Conservation (phyloP, 2,113 vertebrate species). For the Eonycteris spelaea region DNA sequence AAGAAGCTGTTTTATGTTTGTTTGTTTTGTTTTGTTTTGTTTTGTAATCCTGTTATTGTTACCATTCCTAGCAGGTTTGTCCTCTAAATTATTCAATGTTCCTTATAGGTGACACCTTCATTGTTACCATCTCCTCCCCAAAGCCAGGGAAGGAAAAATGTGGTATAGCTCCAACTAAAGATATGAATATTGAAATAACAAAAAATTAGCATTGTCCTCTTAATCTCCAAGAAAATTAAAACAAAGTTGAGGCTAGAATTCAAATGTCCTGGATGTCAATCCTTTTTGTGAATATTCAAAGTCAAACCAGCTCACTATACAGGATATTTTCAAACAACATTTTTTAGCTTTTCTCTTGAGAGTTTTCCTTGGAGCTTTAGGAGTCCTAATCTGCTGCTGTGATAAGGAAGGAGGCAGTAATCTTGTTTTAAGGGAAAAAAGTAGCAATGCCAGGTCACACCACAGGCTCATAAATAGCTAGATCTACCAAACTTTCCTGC, state of each 20-base stretch:
- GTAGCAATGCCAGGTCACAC: background rate
- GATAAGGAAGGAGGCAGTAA: background rate
- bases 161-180: background rate
- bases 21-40: background rate
- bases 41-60: background rate
- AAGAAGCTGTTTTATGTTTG: background rate
- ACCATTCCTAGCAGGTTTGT: background rate
- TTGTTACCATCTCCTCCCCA: background rate
- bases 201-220: background rate
- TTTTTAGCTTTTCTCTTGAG: background rate
- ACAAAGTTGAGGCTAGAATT: background rate
- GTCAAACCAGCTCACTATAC: background rate
- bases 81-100: background rate
- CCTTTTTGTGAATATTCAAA: background rate
- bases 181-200: background rate
- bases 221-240: background rate
- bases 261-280: background rate
- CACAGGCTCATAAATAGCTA: background rate
- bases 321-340: background rate
- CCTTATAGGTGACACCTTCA: background rate
- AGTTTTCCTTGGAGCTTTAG: background rate
- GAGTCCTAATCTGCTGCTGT: background rate
- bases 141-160: background rate
- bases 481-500: background rate
- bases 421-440: background rate